Percentiles rank a stretch among this genome's conserved stretches.
phyloP scores from a whole-genome alignment of 2,797 vertebrate species.

The Selene dorsalis region DNA sequence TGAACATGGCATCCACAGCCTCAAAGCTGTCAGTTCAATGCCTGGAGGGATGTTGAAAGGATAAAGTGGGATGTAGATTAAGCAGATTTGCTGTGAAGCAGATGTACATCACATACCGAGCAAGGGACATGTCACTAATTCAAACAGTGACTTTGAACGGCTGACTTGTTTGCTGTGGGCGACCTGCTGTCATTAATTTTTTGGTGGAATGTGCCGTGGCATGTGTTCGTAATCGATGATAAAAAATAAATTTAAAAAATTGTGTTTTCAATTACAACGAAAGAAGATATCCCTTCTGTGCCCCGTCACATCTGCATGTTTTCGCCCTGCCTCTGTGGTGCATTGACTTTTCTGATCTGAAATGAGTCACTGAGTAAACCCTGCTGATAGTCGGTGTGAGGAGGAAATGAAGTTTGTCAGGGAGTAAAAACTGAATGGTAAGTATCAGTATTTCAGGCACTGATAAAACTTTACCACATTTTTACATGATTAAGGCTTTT shows the following conservation, averaged over 20 bases:
- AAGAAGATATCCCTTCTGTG: background rate
- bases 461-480: background rate
- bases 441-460: conserved; percentile 6
- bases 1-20: conserved; percentile 44
- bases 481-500: background rate
- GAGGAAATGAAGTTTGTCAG: conserved; percentile 3
- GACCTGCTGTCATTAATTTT: conserved; percentile 55
- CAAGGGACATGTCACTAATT: conserved; percentile 62
- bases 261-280: conserved; percentile 3
- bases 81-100: conserved; percentile 69
- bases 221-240: conserved; percentile 30
- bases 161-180: conserved; percentile 58
- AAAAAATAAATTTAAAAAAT: background rate
- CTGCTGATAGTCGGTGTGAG: conserved; percentile 6
- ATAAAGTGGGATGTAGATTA: conserved; percentile 65
- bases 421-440: conserved; percentile 18
- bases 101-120: conserved; percentile 69
- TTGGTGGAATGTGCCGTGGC: conserved; percentile 22
- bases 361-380: background rate
- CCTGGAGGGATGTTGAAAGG: conserved; percentile 47
- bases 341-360: conserved; percentile 1
- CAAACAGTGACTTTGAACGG: conserved; percentile 41
- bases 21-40: conserved; percentile 54
- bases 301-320: background rate
- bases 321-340: background rate